Evolutionary conservation across 2,888 invertebrate species (phyloP), one percentile per base, ranked within the genome.

Genomic region (Polydrusus pterygomalis): DNA sequence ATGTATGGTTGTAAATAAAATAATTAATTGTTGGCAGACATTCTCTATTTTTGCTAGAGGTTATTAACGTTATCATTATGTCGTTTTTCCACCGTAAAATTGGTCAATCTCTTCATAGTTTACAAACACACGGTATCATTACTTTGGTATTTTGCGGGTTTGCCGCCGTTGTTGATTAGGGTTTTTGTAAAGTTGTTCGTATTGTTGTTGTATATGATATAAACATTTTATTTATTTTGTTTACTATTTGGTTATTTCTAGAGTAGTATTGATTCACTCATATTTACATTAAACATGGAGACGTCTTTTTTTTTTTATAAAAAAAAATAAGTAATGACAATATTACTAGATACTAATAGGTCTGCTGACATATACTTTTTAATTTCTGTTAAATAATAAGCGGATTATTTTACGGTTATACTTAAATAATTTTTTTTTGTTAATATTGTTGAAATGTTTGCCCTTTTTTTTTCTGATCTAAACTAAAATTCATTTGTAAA

Each of bases 81-180:
- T 3, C 30, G 7, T 56, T 56, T 56, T 56, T 56, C 30, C 15
- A 25, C 25, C 56, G 34, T 56, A 25, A 56, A 56, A 56, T 56
- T 56, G 56, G 34, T 34, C 34, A 56, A 56, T 56, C 30, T 56
- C 30, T 25, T 56, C 30, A 56, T 34, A 56, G 56, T 56, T 15
- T 56, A n/a, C 15, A 56, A 34, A 34, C 15, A 34, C 56, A 56
- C 15, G 11, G n/a, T 15, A 9, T 56, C 15, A 34, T 56, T 56
- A 34, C 56, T 15, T 8, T n/a, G 34, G 25, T 34, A 56, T 56
- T 56, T 30, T 34, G n/a, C 56, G 56, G 56, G 34, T 56, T 56
- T 1, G 56, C 34, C 30, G 30, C 34, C 30, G 15, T 15, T 43
- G 34, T 34, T 34, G 6, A 34, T 34, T 34, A 18, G 18, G 15